Evolutionary conservation across 2,888 invertebrate genomes (phyloP), one percentile per base, ranked within the genome.

Genomic region (Beris chalybata): DNA sequence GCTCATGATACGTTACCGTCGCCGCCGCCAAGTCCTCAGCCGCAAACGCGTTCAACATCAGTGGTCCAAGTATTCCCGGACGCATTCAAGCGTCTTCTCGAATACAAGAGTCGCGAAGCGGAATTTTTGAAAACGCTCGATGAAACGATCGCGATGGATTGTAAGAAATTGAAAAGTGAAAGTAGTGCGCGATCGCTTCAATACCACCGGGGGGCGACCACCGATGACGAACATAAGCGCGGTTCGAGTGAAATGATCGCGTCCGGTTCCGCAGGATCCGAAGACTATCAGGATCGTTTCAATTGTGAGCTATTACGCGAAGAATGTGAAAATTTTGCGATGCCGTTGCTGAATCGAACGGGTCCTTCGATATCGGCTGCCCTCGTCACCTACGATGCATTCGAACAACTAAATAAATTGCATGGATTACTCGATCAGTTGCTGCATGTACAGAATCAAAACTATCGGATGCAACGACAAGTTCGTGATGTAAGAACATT

Each of bases 351-450:
- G 12, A 81, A 79, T 67, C 82, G 86, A 6, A 83, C 86, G 0
- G 84, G 81, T 64, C 82, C 85, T 12, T 78, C 84, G 4, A 86
- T 87, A 54, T 78, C 83, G 4, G 84, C 82, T 43, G 84, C 85
- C 0, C 82, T 86, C 71, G 85, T 85, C 15, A 84, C 87, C 0
- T 81, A 87, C 11, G 87, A 88, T 71, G 86, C 88, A 0, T 84
- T 94, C 69, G 91, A 92, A 74, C 92, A 93, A 74, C 78, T 94
- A 58, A 92, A 91, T 71, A 90, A 90, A 72, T 82, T 94, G 6
- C 86, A 92, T 72, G 86, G 87, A 68, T 79, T 94, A 43, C 84
- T 93, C 78, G 91, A 93, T 74, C 90, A 92, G 74, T 84, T 92
- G 71, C 82, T 91, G 5, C 85, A 86, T 50, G 79, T 92, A 45